Evolutionary conservation across 1,140 invertebrate species (phyloP).

Genomic region (Atta texana): DNA sequence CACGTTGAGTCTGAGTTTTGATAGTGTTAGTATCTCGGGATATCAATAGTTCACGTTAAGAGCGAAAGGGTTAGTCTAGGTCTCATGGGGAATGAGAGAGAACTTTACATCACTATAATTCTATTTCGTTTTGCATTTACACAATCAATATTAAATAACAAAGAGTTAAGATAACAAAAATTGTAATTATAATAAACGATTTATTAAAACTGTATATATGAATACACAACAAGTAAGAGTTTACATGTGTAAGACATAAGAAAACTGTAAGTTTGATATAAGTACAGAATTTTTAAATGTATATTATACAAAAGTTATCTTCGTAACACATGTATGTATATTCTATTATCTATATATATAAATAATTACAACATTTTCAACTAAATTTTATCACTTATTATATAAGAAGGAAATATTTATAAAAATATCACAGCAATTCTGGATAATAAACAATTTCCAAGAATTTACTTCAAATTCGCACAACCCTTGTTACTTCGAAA

Average conservation of each 20-base stretch:
- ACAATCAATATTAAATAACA: neutral
- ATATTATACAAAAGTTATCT: neutral
- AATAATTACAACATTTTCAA: constrained; percentile 10
- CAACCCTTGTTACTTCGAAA: constrained; percentile 38
- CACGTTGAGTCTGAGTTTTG: constrained; percentile 78
- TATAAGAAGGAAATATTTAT: neutral
- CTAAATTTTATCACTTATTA: neutral
- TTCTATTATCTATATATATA: constrained; percentile 9
- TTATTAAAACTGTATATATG: no score
- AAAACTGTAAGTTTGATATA: neutral
- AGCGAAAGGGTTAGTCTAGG: constrained; percentile 77
- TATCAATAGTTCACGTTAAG: constrained; percentile 79
- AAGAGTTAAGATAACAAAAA: neutral
- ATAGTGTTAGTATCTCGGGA: constrained; percentile 80
- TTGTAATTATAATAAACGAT: neutral
- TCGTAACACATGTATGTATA: neutral
- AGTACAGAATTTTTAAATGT: neutral
- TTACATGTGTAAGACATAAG: neutral
- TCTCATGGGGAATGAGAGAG: constrained; percentile 39
- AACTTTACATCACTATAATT: constrained; percentile 14
- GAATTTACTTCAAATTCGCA: constrained; percentile 34
- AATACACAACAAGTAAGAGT: no score
- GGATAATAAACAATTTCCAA: constrained; percentile 1
- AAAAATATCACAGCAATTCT: neutral
- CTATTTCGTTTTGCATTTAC: neutral